Evolutionary conservation across 2,797 vertebrate genomes (phyloP).

Genomic region (Anas flavirostris): DNA sequence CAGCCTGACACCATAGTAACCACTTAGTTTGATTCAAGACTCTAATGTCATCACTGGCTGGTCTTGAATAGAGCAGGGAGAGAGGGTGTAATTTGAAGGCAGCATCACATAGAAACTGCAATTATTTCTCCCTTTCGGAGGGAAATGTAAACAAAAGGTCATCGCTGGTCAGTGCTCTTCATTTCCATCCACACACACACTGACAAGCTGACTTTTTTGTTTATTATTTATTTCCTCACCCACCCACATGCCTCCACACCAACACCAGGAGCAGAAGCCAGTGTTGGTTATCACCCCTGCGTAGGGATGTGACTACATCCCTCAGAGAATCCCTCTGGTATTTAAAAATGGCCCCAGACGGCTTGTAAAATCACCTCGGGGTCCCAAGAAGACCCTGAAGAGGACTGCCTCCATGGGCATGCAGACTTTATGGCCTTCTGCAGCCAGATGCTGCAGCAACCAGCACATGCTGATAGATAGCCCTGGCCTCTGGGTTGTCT

Average conservation of each 20-base stretch:
- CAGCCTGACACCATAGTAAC: conserved; percentile 83
- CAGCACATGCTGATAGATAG: neutral
- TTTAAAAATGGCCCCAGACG: neutral
- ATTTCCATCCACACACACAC: conserved; percentile 54
- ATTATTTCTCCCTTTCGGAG: conserved; percentile 77
- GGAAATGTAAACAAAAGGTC: conserved; percentile 80
- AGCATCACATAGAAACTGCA: conserved; percentile 70
- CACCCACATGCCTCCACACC: neutral
- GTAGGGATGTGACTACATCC: neutral
- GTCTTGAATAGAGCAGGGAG: conserved; percentile 73
- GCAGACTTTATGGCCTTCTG: neutral
- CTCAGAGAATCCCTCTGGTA: neutral
- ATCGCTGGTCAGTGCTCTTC: conserved; percentile 67
- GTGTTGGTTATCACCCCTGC: neutral
- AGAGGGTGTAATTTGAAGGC: conserved; percentile 72
- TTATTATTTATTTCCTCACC: conserved; percentile 57
- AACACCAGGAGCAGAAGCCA: neutral
- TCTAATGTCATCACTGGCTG: conserved; percentile 78
- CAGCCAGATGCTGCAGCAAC: neutral
- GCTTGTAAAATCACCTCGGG: neutral
- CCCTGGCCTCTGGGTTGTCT: neutral
- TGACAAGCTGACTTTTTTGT: conserved; percentile 66
- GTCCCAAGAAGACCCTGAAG: neutral
- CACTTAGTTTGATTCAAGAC: conserved; percentile 80
- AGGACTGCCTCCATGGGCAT: neutral